Base-by-base conservation (phyloP, 2,797 vertebrate species). In the Muraenolepis orangiensis region DNA sequence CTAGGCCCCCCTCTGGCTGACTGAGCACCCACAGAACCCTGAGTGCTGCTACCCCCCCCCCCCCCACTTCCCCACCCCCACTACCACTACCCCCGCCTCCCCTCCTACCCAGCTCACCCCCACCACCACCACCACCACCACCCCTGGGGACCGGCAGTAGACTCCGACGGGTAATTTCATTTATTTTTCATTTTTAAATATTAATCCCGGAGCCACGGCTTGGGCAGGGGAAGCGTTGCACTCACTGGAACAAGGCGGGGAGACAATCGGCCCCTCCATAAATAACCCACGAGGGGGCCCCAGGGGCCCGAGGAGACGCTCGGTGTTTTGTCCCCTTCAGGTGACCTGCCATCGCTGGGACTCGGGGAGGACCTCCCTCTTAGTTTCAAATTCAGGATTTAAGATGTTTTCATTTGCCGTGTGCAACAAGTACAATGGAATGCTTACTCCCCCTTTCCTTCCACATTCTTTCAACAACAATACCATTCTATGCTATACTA, bases 141-240 rank as follows among this genome's bases (percentile, higher is more conserved):
- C 91, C 92, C 85, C 85, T 38, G 0, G 89, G 87, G 90, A 91
- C 84, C 72, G 32, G 79, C 80, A 51, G 86, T 82, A 90, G 90
- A 90, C 91, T 93, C 90, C 90, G 90, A 91, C 90, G 90, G 91
- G 85, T 92, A 93, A 92, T 93, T 91, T 93, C 90, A 92, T 93
- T 93, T 93, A 91, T 92, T 91, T 92, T 92, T 91, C 87, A 87
- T 87, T 77, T 83, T 93, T 90, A 93, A 92, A 92, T 94, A 93
- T 94, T 93, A 89, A 94, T 93, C 90, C 87, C 80, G 76, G 85
- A 86, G 80, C 87, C 86, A 87, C 84, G 89, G 88, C 89, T 69
- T 80, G 89, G 90, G 91, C n/a, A 91, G 84, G 51, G 51, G 89
- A 89, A 87, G 91, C 91, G 88, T 90, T 85, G 90, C 90, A 89